Evolutionary conservation across 2,888 invertebrate genomes (phyloP).

Genomic region (Hydrotaea diabolus): DNA sequence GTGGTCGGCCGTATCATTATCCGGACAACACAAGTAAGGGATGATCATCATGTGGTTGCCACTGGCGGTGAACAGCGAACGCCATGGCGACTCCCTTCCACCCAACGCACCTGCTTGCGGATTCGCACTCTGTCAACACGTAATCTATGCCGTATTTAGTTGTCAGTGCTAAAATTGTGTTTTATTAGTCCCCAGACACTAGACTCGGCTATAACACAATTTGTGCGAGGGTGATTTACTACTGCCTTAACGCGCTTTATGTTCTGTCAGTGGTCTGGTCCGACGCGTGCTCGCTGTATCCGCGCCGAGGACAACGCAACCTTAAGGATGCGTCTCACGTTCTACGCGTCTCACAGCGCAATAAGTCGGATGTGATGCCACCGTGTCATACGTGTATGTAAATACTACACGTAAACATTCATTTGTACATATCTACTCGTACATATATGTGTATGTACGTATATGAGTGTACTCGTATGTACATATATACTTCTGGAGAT

Average conservation of each 20-base stretch:
- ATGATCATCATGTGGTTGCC: conserved; percentile 4
- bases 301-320: not conserved
- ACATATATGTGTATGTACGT: too few relatives aligned
- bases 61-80: not conserved
- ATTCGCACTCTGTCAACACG: conserved; percentile 48
- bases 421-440: too few relatives aligned
- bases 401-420: not conserved
- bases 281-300: not conserved
- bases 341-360: not conserved
- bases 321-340: conserved; percentile 47
- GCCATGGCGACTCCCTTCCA: not conserved
- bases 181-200: conserved; percentile 78
- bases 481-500: too few relatives aligned
- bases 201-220: conserved; percentile 67
- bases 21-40: conserved; percentile 17
- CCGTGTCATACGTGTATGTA: not conserved
- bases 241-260: conserved; percentile 66
- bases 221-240: conserved; percentile 62
- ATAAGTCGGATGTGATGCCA: not conserved
- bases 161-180: conserved; percentile 76
- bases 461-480: too few relatives aligned
- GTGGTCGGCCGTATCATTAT: not conserved
- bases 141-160: conserved; percentile 67
- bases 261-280: not conserved
- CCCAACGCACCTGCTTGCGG: not conserved